Base-by-base conservation (phyloP, 2,113 vertebrate genomes). In the Urocitellus parryii region DNA sequence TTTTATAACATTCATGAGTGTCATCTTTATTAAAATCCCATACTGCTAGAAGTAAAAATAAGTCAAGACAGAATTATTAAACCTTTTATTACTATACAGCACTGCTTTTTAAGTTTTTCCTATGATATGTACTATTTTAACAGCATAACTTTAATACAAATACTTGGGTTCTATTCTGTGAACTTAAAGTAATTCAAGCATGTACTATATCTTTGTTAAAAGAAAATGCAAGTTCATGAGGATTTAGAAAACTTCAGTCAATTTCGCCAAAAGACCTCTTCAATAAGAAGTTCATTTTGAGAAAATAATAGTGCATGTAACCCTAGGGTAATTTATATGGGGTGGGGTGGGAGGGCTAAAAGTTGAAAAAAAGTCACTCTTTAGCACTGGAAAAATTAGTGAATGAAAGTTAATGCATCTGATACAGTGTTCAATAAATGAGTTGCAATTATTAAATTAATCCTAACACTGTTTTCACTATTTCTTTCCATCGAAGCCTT, bases 111-210 rank as follows among this genome's bases (percentile, higher is more conserved):
- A 45, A 90, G 4, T n/a, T 45, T 97, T 97, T 97, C 95, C 91
- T 45, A 95, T 42, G 76, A 70, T 67, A 94, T 82, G 34, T 85
- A 96, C 51, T 77, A 92, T 97, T 97, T 98, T 95, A 97, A 51
- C 18, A 93, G 80, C 86, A 92, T 90, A 91, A 91, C 97, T 98
- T 97, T 97, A 97, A 95, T 53, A 22, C 51, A 76, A 97, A 95
- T 78, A 39, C 68, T 86, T 58, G 92, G 96, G 97, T 97, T 98
- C 83, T 92, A 94, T 96, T 87, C 90, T 83, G 8, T 97, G 95
- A 98, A 82, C 78, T 96, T 91, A 96, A 98, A 98, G 91, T 65
- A 93, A 97, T 97, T 97, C 90, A 98, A 98, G 94, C 92, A 94
- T 98, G 97, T 97, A 98, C 96, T 97, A 61, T 81, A 94, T 53